phyloP scores from a whole-genome alignment of 1,140 invertebrate genomes.

The Eurosta solidaginis region DNA sequence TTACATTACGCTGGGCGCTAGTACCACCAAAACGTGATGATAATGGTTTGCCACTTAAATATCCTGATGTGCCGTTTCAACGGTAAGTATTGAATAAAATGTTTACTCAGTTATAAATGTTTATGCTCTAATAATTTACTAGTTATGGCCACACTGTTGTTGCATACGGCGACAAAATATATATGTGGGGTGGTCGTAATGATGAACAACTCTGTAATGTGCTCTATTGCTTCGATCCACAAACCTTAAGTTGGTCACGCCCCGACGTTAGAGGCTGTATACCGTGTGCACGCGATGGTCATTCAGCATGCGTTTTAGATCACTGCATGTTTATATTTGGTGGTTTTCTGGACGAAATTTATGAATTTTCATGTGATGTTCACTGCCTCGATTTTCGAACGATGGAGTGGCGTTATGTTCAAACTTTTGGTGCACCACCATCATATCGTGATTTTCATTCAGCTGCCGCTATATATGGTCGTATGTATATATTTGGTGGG shows the following conservation, averaged over 20 bases:
- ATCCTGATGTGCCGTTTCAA: slow-evolving; percentile 64
- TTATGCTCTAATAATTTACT: not conserved
- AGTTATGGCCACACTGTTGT: slow-evolving; percentile 88
- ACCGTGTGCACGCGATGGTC: slow-evolving; percentile 85
- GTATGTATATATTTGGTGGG: slow-evolving; percentile 88
- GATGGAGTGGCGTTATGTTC: slow-evolving; percentile 72
- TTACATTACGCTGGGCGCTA: slow-evolving; percentile 66
- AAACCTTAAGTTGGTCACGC: slow-evolving; percentile 68
- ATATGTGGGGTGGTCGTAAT: slow-evolving; percentile 90
- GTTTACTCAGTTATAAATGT: not conserved
- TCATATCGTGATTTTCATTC: slow-evolving; percentile 86
- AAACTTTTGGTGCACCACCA: slow-evolving; percentile 67
- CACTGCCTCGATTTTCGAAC: slow-evolving; percentile 76
- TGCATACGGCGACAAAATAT: slow-evolving; percentile 73
- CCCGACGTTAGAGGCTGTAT: slow-evolving; percentile 69
- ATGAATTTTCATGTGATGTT: slow-evolving; percentile 80
- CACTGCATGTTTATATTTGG: slow-evolving; percentile 90
- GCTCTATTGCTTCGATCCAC: slow-evolving; percentile 81
- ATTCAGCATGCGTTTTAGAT: slow-evolving; percentile 81
- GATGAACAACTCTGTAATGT: slow-evolving; percentile 79
- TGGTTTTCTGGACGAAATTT: slow-evolving; percentile 79
- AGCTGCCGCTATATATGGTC: slow-evolving; percentile 71
- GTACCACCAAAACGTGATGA: slow-evolving; percentile 48
- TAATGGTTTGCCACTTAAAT: slow-evolving; percentile 49
- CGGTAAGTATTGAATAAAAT: slow-evolving; percentile 49